Evolutionary conservation across 2,888 invertebrate genomes (phyloP), one percentile per base, ranked within the genome.

Genomic region (Coenonympha arcania): DNA sequence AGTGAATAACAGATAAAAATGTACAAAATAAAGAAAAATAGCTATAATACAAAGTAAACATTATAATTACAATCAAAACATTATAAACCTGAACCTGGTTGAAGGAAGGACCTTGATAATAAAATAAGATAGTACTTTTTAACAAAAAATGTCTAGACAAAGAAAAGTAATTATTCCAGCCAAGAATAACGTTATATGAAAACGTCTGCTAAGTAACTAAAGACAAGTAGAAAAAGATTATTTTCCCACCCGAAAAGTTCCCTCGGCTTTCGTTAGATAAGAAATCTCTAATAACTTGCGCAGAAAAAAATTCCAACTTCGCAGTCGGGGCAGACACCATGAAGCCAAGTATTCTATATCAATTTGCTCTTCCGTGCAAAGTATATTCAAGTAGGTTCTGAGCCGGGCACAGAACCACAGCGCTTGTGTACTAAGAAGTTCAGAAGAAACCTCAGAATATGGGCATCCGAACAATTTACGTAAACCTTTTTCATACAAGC

Each of bases 281-380:
- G 39, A 20, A 31, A 42, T 42, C 42, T 30, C 20, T 31, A 42
- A 42, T 31, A 42, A 42, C 13, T 42, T 42, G 13, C 19, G 9
- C 6, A 42, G 30, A 28, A 46, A 48, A n/a, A 48, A 48, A 47
- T 19, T 54, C 52, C 59, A 60, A 62, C 63, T 62, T 62, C 57
- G 55, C 56, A 65, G 57, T 58, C 57, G 57, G 64, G 64, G 64
- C 63, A 63, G 70, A 75, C 73, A 76, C 73, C 72, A 71, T 72
- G 73, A 73, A 73, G 73, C 73, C 73, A 76, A 77, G 76, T 75
- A 79, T 79, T 80, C 79, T 80, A 81, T 81, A 79, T 81, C 83
- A 81, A 82, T 82, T 82, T 82, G 76, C 73, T 74, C 76, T 76
- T 70, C 71, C 82, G 80, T 81, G 82, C 79, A 65, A 74, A 76